Evolutionary conservation across 64 coral and sea anemone species (phyloP), one percentile per base, ranked within the genome.

Genomic region (Orbicella faveolata): DNA sequence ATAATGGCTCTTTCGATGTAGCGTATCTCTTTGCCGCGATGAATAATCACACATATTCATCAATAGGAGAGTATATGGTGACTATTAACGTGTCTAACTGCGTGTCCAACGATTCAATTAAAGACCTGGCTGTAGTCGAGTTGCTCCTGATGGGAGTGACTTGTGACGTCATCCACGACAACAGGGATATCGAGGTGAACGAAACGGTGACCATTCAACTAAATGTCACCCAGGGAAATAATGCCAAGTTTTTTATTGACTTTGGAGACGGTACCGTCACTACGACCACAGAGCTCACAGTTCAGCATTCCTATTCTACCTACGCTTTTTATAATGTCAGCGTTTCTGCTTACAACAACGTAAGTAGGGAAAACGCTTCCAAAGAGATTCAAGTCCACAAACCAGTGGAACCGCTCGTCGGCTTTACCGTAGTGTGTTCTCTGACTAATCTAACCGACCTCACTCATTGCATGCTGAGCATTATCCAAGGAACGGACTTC

Each of bases 141-240:
- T 73, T 79, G 76, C 74, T 80, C 10, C 62, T 98, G 13, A 53
- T 64, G 9, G 83, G 54, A 33, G 75, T 94, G 64, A 81, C 17
- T 34, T 78, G 89, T 59, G 25, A 61, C 23, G 96, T 98, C 3
- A 83, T 79, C 18, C 96, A 98, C 64, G 20, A 35, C 10, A 87
- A 88, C 11, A 88, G 90, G 77, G 92, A 98, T 63, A 98, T 98
- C 61, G 96, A 98, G 88, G 96, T 95, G 18, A 93, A 98, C 78
- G 96, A 98, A 36, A 93, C 87, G 4, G 91, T 98, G 11, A 90
- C 66, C 3, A 20, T 98, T 36, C 36, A 80, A 23, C 14, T 90
- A 44, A 83, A 78, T 1, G 79, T 92, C 7, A 5, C 23, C 10
- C 83, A 93, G 66, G 96, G 96, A 16, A 98, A 93, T 26, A 93